These are phyloP conservation scores for Muschampia plurimacula DNA, from an alignment of 2,888 invertebrate species.

Conservation along the genomic window DNA sequence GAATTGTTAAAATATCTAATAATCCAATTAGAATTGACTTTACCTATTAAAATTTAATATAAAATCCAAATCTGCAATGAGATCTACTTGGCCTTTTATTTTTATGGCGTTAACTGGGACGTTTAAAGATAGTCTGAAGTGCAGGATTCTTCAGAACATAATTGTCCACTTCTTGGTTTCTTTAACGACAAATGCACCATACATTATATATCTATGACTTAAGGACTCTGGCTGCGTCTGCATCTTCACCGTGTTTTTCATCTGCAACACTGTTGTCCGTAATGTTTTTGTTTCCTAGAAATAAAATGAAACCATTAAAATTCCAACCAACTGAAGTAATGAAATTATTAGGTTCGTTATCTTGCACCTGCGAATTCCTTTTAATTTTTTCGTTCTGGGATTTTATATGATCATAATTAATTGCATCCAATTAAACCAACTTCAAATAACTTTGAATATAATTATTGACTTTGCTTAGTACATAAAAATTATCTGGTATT, in stretches of 20 bases:
- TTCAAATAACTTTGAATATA: neutral
- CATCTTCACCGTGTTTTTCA: conserved; percentile 58
- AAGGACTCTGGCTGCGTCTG: conserved; percentile 64
- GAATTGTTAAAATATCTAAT: conserved; percentile 29
- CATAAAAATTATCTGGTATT: neutral
- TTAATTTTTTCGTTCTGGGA: conserved; percentile 22
- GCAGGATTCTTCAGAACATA: conserved; percentile 5
- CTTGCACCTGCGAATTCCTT: conserved; percentile 20
- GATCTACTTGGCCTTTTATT: conserved; percentile 31
- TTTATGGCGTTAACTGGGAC: conserved; percentile 12
- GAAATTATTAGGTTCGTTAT: neutral
- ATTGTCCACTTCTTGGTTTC: neutral
- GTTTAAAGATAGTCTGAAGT: conserved; percentile 1
- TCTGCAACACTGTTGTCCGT: conserved; percentile 77
- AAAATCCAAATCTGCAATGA: conserved; percentile 34
- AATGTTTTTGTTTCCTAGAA: conserved; percentile 74
- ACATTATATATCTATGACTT: conserved; percentile 63
- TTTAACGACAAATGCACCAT: conserved; percentile 36
- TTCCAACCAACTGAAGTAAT: neutral
- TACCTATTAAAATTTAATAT: conserved; percentile 36
- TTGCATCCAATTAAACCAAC: conserved; percentile 1
- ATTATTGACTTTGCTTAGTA: neutral
- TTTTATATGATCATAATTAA: conserved; percentile 24
- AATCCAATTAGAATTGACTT: conserved; percentile 36
- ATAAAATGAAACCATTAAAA: conserved; percentile 26